Conservation (phyloP, 2,113 vertebrate species). For the Passer montanus region DNA sequence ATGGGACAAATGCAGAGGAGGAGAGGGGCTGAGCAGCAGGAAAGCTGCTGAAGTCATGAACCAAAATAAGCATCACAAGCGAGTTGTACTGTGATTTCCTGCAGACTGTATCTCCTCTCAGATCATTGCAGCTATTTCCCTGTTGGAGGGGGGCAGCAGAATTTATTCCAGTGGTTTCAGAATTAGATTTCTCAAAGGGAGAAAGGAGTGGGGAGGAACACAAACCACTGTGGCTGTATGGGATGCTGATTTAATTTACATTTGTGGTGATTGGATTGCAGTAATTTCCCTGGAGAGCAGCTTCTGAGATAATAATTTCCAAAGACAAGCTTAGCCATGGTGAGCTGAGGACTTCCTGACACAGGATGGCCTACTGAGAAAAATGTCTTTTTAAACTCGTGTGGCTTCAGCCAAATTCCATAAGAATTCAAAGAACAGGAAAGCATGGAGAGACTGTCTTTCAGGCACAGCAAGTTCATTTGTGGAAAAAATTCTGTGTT, state of each 20-base stretch:
- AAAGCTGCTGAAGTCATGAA: not conserved
- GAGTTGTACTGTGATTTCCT: not conserved
- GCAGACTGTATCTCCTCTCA: not conserved
- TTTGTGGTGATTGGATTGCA: conserved; percentile 52
- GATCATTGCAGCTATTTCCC: not conserved
- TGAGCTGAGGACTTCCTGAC: conserved; percentile 6
- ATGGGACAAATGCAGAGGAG: not conserved
- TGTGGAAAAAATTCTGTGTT: not conserved
- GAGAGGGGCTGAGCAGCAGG: not conserved
- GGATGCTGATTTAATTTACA: conserved; percentile 59
- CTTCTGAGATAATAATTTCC: conserved; percentile 52
- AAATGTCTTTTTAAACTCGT: not conserved
- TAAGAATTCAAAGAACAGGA: not conserved
- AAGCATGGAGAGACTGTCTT: not conserved
- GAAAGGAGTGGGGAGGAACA: conserved; percentile 23
- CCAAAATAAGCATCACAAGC: not conserved
- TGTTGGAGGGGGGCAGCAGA: not conserved
- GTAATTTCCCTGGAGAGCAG: conserved; percentile 46
- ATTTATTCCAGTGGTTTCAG: conserved; percentile 38
- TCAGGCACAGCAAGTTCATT: not conserved
- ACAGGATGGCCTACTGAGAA: not conserved
- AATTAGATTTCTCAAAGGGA: conserved; percentile 50
- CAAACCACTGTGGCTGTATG: conserved; percentile 4
- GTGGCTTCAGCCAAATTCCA: not conserved
- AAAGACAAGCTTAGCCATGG: not conserved